Percentiles rank a stretch among this genome's conserved stretches.
These are phyloP conservation scores for Dissostichus mawsoni DNA, from an alignment of 2,113 vertebrate species.

Conservation along the genomic window DNA sequence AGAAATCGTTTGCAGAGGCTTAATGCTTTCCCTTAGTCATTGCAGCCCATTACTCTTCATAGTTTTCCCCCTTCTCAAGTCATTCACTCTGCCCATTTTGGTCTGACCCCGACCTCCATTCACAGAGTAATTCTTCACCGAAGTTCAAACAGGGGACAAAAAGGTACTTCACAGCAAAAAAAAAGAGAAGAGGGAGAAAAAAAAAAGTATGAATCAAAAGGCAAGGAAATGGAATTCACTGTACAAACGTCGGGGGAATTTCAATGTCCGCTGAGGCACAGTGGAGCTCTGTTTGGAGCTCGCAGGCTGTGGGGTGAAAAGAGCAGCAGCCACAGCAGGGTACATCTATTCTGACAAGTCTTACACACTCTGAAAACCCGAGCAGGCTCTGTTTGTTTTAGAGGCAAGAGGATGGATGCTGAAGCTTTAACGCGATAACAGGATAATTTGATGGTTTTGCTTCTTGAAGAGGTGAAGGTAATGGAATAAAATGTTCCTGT, in stretches of 20 bases:
- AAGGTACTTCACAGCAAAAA: conserved; percentile 64
- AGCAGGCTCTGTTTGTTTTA: conserved; percentile 71
- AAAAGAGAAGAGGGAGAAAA: not conserved
- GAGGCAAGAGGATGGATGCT: conserved; percentile 53
- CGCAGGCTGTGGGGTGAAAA: conserved; percentile 63
- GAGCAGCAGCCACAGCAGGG: conserved; percentile 72
- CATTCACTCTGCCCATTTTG: conserved; percentile 50
- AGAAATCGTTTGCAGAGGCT: conserved; percentile 21
- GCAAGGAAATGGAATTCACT: conserved; percentile 78
- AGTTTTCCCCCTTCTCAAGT: conserved; percentile 26
- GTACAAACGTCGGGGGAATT: conserved; percentile 74
- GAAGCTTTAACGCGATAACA: conserved; percentile 47
- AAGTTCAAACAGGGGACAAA: conserved; percentile 76
- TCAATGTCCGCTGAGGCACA: conserved; percentile 71
- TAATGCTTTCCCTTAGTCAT: conserved; percentile 47
- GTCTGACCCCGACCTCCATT: conserved; percentile 68
- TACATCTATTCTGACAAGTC: conserved; percentile 69
- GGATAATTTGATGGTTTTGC: conserved; percentile 43
- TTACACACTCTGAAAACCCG: conserved; percentile 56
- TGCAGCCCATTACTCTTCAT: conserved; percentile 37
- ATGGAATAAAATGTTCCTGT: conserved; percentile 24
- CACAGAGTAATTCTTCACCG: conserved; percentile 63
- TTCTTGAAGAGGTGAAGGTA: conserved; percentile 8
- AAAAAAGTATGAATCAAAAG: conserved; percentile 72
- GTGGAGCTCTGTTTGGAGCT: conserved; percentile 73